Conservation (phyloP, 1,140 invertebrate genomes). For the Drosophila subpulchrella region DNA sequence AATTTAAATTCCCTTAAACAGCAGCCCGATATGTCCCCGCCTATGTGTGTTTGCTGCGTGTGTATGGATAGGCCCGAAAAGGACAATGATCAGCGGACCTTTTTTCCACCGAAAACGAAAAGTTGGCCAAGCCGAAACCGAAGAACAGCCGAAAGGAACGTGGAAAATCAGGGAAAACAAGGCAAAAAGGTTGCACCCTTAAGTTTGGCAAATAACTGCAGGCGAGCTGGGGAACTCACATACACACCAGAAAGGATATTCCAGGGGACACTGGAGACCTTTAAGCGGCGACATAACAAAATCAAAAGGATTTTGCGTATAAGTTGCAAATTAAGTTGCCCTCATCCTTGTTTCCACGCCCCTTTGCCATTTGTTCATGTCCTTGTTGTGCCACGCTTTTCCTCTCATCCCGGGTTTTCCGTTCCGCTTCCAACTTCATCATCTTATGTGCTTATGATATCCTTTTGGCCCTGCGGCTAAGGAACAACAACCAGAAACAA, state of each 20-base stretch:
- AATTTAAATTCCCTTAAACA: slow-evolving; percentile 82
- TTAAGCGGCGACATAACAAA: slow-evolving; percentile 68
- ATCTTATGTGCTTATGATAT: slow-evolving; percentile 71
- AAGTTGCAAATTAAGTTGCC: slow-evolving; percentile 82
- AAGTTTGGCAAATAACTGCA: slow-evolving; percentile 80
- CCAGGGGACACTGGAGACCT: slow-evolving; percentile 34
- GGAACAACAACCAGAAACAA: slow-evolving; percentile 48
- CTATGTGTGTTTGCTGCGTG: slow-evolving; percentile 5
- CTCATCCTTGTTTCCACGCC: slow-evolving; percentile 21
- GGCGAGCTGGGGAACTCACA: slow-evolving; percentile 55
- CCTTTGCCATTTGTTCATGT: slow-evolving; percentile 41
- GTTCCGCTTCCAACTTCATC: slow-evolving; percentile 39
- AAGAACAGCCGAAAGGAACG: slow-evolving; percentile 27
- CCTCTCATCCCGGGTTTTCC: slow-evolving; percentile 6
- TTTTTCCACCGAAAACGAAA: slow-evolving; percentile 49
- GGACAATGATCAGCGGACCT: slow-evolving; percentile 70
- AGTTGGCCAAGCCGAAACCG: slow-evolving; percentile 36
- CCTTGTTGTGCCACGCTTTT: slow-evolving; percentile 26
- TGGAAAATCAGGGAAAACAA: slow-evolving; percentile 37
- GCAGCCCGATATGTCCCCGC: slow-evolving; percentile 39
- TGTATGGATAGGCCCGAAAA: slow-evolving; percentile 50
- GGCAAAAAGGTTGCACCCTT: slow-evolving; percentile 65
- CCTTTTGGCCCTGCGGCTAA: slow-evolving; percentile 58
- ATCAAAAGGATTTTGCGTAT: slow-evolving; percentile 81
- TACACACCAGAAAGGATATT: slow-evolving; percentile 33